Evolutionary conservation across 1,140 invertebrate species (phyloP), one percentile per base, ranked within the genome.

Genomic region (Chymomyza costata): DNA sequence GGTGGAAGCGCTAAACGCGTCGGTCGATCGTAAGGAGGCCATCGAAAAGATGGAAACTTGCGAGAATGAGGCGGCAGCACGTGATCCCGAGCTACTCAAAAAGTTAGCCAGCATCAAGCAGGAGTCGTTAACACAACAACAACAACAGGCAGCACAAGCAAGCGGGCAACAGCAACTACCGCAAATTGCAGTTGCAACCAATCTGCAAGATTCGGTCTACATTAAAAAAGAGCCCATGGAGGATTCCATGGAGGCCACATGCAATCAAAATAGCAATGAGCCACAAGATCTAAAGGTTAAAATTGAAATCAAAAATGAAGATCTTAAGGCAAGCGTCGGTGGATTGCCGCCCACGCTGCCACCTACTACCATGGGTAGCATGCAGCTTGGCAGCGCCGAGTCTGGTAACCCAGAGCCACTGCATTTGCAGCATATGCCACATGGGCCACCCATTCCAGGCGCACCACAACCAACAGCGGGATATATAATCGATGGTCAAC

Each of bases 161-260:
- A 58, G 53, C 52, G 65, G 54, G 52, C 34, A 74, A 53, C 81
- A 86, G 39, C 86, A 85, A 65, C 68, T 85, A 32, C 64, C 55
- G 21, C 61, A 64, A 41, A 16, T 18, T 14, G 44, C 56, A 10
- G 46, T 63, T 1, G 34, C 69, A n/a, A 43, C 13, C 8, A 30
- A 40, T 1, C 17, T 53, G 48, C 55, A 54, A 10, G 78, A 84
- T 25, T 13, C 67, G 6, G 54, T 85, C 0, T 85, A 85, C 28
- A 86, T 87, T 15, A 86, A 86, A 40, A 85, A 87, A 45, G 80
- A 86, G 32, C 74, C 83, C 11, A 73, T 86, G 47, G 84, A 87
- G 39, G 86, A 86, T 50, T 82, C 82, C 7, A 68, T 85, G 65
- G 83, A 85, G 43, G 83, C 83, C 38, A 82, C 73, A 21, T 83